Base-by-base conservation (phyloP, 2,888 invertebrate species). In the Galeruca laticollis region DNA sequence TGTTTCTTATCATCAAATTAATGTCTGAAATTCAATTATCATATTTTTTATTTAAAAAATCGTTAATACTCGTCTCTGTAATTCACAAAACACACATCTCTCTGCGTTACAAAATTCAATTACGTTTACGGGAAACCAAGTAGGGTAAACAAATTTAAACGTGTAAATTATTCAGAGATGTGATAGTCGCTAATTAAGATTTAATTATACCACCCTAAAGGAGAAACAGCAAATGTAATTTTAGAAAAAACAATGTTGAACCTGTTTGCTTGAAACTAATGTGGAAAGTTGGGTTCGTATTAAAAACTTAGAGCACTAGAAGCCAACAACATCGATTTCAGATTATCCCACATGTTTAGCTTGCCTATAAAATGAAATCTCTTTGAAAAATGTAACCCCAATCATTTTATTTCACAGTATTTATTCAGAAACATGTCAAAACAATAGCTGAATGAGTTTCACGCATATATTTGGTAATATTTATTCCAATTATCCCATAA, bases 101-200 rank as follows among this genome's bases (percentile, higher is more conserved):
- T n/a, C 40, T n/a, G 5, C 40, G 40, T 26, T 13, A 40, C 40
- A n/a, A n/a, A 40, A 40, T 40, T 40, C 40, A 40, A 40, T 40
- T 40, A 40, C 40, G 40, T 40, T 40, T 40, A 40, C 40, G 40
- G 40, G 40, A 2, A n/a, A 40, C 40, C 40, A 40, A n/a, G 13
- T 40, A 40, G 40, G 40, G 40, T 40, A n/a, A 40, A 40, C 40
- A 40, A 40, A 40, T 40, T 40, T 40, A 4, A 26, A 56, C 33
- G 33, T 31, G 33, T 56, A 56, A 31, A 56, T 56, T 33, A 56
- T 56, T 26, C 56, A 56, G 56, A n/a, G 56, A 26, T 26, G 56
- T 56, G 56, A 56, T 56, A 31, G 33, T 56, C 56, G 26, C 33
- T 56, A 56, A 56, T 56, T 26, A 33, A 33, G 56, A 33, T 26